Percentiles rank a stretch among this genome's conserved stretches.
phyloP scores from a whole-genome alignment of 2,888 invertebrate species.

The Cheilosia variabilis region DNA sequence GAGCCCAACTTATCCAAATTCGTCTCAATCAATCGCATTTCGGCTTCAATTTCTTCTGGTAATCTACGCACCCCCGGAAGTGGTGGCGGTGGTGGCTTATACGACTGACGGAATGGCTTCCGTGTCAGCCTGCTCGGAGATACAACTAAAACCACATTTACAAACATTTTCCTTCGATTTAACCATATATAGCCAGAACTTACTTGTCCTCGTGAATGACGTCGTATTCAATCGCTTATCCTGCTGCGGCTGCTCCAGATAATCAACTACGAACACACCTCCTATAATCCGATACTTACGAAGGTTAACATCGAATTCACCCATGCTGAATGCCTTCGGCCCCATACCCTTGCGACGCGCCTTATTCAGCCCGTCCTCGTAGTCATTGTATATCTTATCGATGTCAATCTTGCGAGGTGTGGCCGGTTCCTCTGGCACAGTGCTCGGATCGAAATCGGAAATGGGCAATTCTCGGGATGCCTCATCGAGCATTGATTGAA shows the following conservation, averaged over 20 bases:
- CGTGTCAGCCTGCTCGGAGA: constrained; percentile 85
- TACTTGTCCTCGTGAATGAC: constrained; percentile 82
- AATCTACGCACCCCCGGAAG: constrained; percentile 88
- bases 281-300: constrained; percentile 90
- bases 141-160: constrained; percentile 77
- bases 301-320: constrained; percentile 88
- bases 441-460: constrained; percentile 78
- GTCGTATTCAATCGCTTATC: constrained; percentile 81
- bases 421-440: constrained; percentile 78
- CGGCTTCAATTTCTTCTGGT: constrained; percentile 92
- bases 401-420: constrained; percentile 80
- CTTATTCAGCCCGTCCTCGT: constrained; percentile 82
- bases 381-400: constrained; percentile 83
- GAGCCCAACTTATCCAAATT: constrained; percentile 90
- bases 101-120: constrained; percentile 87
- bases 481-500: constrained; percentile 82
- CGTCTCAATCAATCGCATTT: constrained; percentile 89
- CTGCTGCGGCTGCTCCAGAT: constrained; percentile 91
- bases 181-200: constrained; percentile 12
- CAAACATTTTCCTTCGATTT: background rate
- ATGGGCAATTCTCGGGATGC: constrained; percentile 79
- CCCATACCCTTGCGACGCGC: constrained; percentile 80
- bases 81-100: constrained; percentile 88
- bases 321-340: constrained; percentile 82
- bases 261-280: constrained; percentile 90